Evolutionary conservation across 2,888 invertebrate species (phyloP), one percentile per base, ranked within the genome.

Genomic region (Lomographa bimaculata): DNA sequence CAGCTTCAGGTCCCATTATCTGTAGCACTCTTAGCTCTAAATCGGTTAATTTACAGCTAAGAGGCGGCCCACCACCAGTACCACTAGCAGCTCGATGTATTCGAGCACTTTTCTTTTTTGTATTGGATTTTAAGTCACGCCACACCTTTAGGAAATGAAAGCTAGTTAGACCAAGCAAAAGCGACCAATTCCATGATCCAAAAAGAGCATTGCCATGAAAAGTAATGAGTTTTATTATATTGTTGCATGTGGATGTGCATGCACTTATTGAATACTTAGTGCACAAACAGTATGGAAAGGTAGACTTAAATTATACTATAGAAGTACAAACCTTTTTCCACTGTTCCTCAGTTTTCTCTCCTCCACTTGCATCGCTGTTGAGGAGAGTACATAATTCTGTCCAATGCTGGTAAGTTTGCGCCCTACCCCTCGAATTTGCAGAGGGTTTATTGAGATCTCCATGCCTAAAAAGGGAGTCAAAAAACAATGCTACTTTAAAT

Each of bases 61-160:
- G 5, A 0, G 49, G 49, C 1, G 48, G 57, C 4, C 43, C 44
- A 33, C 43, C 51, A 37, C 42, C 50, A 36, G 50, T 46, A 3
- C 46, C 46, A 2, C 5, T 46, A 19, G 45, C 46, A 8, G 40
- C 29, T 37, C 29, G 23, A 6, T 54, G 42, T 8, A 50, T 3
- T 7, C 46, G 30, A 1, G 44, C 49, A 8, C 48, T 28, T 14
- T 61, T 59, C 20, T 44, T 54, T 38, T 51, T 1, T 21, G 11
- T 44, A 19, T 51, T 51, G 21, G 50, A 51, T 41, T 58, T 60
- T 1, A 37, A 46, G 12, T 56, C 58, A 35, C 55, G 57, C 58
- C 52, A 58, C 0, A 49, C 56, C 58, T 56, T 25, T 5, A 33
- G 7, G 7, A 12, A 11, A 25, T 12, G n/a, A 20, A 20, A 20